Conservation (phyloP, 2,888 invertebrate genomes). For the Myopa testacea region DNA sequence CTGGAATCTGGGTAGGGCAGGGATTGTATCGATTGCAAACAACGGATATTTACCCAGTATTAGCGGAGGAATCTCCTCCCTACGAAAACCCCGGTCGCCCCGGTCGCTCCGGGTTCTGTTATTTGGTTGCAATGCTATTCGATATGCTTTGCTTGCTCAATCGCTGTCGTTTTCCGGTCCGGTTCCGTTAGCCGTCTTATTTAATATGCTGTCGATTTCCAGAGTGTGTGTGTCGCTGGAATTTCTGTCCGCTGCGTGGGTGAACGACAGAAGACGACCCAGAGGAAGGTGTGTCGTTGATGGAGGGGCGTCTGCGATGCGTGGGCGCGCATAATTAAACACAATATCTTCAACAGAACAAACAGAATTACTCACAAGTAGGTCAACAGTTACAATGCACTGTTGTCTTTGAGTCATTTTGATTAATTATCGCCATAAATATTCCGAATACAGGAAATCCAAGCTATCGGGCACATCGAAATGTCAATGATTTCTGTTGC, state of each 20-base stretch:
- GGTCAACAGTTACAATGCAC: slow-evolving; percentile 5
- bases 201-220: too few relatives aligned
- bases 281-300: neutral
- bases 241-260: neutral
- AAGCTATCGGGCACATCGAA: too few relatives aligned
- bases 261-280: too few relatives aligned
- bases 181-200: too few relatives aligned
- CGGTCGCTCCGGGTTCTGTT: too few relatives aligned
- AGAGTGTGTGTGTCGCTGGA: slow-evolving; percentile 34
- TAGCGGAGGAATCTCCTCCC: too few relatives aligned
- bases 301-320: slow-evolving; percentile 10
- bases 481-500: too few relatives aligned
- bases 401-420: neutral
- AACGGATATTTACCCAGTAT: slow-evolving; percentile 12
- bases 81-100: too few relatives aligned
- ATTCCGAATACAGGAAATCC: too few relatives aligned
- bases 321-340: slow-evolving; percentile 39
- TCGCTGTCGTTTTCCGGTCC: too few relatives aligned
- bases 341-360: slow-evolving; percentile 6
- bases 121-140: too few relatives aligned
- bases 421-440: slow-evolving; percentile 16
- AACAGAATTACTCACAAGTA: neutral
- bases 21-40: slow-evolving; percentile 28
- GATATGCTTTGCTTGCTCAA: too few relatives aligned
- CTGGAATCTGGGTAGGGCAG: neutral